A percentile compares a stretch with the other conserved stretches of the same genome.
Evolutionary conservation across 2,797 vertebrate genomes (phyloP).

Genomic region (Enteromius fasciolatus): DNA sequence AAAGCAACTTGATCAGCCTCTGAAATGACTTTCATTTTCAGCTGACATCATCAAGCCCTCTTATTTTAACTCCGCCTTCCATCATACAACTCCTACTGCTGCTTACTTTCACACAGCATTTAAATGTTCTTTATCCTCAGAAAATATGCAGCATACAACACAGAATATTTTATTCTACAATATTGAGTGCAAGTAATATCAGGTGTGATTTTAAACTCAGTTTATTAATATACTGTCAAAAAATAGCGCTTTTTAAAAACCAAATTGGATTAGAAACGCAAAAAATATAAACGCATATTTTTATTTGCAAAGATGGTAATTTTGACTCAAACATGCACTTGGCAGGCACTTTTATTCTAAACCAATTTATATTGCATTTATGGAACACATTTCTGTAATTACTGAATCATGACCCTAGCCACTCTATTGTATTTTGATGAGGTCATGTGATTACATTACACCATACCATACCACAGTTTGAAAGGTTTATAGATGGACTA

Average conservation of each 20-base stretch:
- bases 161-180: background rate
- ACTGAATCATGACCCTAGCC: background rate
- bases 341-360: background rate
- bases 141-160: background rate
- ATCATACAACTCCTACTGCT: background rate
- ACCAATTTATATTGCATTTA: background rate
- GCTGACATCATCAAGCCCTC: background rate
- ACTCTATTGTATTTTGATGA: conserved; percentile 1
- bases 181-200: background rate
- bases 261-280: background rate
- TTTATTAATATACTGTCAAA: background rate
- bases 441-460: background rate
- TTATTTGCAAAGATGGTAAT: background rate
- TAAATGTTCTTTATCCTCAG: background rate
- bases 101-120: background rate
- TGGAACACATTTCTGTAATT: background rate
- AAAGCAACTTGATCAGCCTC: background rate
- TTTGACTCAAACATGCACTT: background rate
- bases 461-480: background rate
- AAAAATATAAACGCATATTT: background rate
- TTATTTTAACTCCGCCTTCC: background rate
- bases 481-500: background rate
- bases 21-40: background rate
- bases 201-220: background rate
- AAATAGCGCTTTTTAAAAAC: background rate